Evolutionary conservation across 2,888 invertebrate species (phyloP).

Genomic region (Siphlonurus alternatus): DNA sequence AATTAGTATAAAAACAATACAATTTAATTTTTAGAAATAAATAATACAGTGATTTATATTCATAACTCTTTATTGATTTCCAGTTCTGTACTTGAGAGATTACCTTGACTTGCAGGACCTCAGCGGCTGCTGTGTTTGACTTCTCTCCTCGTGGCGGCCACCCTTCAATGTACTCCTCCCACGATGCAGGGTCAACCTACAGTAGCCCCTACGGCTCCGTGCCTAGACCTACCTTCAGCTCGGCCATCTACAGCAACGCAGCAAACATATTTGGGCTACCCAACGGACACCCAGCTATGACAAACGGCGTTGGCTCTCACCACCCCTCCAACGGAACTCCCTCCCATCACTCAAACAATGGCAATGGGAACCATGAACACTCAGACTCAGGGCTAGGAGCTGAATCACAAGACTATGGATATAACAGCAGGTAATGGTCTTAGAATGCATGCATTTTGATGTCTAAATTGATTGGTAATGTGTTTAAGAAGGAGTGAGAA

Average conservation of each 20-base stretch:
- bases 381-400: constrained; percentile 61
- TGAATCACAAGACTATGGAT: constrained; percentile 51
- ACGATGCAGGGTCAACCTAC: background rate
- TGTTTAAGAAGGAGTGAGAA: no score
- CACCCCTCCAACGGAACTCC: constrained; percentile 5
- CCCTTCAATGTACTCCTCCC: background rate
- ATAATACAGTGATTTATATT: no score
- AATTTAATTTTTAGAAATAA: no score
- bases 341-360: constrained; percentile 25
- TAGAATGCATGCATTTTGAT: no score
- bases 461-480: no score
- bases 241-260: constrained; percentile 20
- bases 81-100: background rate
- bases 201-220: background rate
- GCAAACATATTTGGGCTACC: constrained; percentile 19
- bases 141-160: background rate
- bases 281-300: constrained; percentile 12
- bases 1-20: no score
- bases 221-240: constrained; percentile 13
- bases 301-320: background rate
- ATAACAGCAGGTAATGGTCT: constrained; percentile 40
- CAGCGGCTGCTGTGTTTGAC: background rate
- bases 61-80: no score
- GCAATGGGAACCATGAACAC: constrained; percentile 40
- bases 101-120: background rate